These are phyloP conservation scores for Andrena bucephala DNA, from an alignment of 2,888 invertebrate species.

Conservation along the genomic window DNA sequence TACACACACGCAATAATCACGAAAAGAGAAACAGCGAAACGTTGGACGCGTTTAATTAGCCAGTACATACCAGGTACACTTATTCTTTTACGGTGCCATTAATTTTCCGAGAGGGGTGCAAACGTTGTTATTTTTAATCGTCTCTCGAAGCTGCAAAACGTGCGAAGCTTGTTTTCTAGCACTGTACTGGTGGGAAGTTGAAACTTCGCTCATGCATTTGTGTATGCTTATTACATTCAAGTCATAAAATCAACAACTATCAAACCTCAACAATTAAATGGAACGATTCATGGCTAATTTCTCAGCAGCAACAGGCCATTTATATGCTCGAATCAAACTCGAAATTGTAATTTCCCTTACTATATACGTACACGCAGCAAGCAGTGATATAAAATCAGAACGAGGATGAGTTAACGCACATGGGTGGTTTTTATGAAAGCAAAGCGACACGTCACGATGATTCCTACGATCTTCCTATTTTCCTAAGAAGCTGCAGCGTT, in stretches of 20 bases:
- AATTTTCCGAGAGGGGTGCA: background rate
- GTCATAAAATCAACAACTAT: background rate
- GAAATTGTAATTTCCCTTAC: background rate
- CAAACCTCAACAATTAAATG: background rate
- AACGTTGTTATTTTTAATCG: background rate
- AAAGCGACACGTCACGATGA: too few species aligned
- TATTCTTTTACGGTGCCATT: conserved; percentile 4
- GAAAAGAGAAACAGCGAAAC: too few species aligned
- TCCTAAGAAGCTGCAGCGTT: too few species aligned
- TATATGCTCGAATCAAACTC: background rate
- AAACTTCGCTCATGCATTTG: background rate
- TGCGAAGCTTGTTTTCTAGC: conserved; percentile 6
- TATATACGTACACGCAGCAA: conserved; percentile 6
- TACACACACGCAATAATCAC: conserved; percentile 2
- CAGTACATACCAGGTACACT: background rate
- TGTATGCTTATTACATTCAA: background rate
- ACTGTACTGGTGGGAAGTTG: background rate
- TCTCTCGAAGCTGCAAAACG: background rate
- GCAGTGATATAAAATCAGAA: background rate
- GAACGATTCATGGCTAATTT: background rate
- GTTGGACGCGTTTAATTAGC: background rate
- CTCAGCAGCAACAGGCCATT: background rate
- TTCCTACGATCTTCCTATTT: too few species aligned
- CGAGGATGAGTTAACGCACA: background rate
- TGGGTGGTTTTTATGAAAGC: too few species aligned